phyloP scores from a whole-genome alignment of 2,888 invertebrate species.

The Macaria notata region DNA sequence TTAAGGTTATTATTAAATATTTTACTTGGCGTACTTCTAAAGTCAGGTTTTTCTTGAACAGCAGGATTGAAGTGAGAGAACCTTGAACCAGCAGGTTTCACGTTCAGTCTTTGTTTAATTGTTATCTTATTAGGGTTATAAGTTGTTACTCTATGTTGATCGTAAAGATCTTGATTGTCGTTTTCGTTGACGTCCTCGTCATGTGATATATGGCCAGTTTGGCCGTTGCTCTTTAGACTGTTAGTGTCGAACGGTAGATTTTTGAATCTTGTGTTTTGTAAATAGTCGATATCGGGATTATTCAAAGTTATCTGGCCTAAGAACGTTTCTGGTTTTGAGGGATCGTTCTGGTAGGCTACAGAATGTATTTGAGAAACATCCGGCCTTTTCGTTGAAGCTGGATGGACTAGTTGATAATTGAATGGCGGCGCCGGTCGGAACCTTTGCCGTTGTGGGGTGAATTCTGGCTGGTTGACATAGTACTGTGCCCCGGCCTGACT shows the following conservation, averaged over 20 bases:
- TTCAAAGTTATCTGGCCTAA: slow-evolving; percentile 84
- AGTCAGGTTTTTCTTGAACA: slow-evolving; percentile 46
- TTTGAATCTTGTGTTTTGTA: slow-evolving; percentile 72
- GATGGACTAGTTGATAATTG: slow-evolving; percentile 72
- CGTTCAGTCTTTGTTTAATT: slow-evolving; percentile 64
- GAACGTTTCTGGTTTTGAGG: slow-evolving; percentile 84
- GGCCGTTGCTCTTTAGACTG: slow-evolving; percentile 71
- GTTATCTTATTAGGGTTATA: slow-evolving; percentile 71
- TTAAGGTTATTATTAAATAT: slow-evolving; percentile 46
- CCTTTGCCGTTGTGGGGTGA: slow-evolving; percentile 63
- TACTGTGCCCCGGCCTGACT: slow-evolving; percentile 73
- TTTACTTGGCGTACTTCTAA: slow-evolving; percentile 43
- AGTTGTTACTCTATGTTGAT: slow-evolving; percentile 72
- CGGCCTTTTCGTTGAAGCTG: slow-evolving; percentile 79
- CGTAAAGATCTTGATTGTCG: slow-evolving; percentile 70
- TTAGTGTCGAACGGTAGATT: slow-evolving; percentile 74
- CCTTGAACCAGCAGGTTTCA: slow-evolving; percentile 55
- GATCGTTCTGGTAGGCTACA: slow-evolving; percentile 81
- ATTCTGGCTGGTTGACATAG: slow-evolving; percentile 75
- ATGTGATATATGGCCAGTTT: slow-evolving; percentile 65
- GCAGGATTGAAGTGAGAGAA: slow-evolving; percentile 54
- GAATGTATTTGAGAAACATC: slow-evolving; percentile 81
- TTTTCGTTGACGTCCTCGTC: slow-evolving; percentile 69
- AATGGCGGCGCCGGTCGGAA: slow-evolving; percentile 70
- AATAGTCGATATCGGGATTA: slow-evolving; percentile 80